These are phyloP conservation scores for Chelidonichthys spinosus DNA, from an alignment of 2,797 vertebrate genomes.

Conservation along the genomic window DNA sequence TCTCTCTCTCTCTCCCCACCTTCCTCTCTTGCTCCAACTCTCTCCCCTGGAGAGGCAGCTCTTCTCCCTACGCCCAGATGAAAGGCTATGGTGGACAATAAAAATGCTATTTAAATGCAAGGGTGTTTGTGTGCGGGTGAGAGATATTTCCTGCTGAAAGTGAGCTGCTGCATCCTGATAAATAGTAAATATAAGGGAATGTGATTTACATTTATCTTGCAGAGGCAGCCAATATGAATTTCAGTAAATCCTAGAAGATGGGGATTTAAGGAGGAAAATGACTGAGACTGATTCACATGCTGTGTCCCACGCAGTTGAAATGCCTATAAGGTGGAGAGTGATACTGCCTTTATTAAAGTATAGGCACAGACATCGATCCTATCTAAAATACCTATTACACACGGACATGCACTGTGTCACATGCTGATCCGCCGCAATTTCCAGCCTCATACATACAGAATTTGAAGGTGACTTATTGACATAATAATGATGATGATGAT, in stretches of 20 bases:
- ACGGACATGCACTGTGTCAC: conserved; percentile 52
- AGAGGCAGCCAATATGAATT: conserved; percentile 91
- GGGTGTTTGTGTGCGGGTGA: conserved; percentile 87
- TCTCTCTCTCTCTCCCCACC: conserved; percentile 65
- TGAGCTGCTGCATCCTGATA: conserved; percentile 88
- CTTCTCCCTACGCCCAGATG: conserved; percentile 88
- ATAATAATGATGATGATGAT: conserved; percentile 6
- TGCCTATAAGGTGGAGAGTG: conserved; percentile 81
- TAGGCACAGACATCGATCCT: conserved; percentile 75
- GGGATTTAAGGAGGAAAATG: conserved; percentile 85
- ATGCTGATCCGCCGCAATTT: conserved; percentile 58
- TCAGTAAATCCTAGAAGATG: conserved; percentile 90
- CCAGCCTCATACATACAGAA: conserved; percentile 33
- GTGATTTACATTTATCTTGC: conserved; percentile 90
- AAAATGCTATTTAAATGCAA: conserved; percentile 89
- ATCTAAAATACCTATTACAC: conserved; percentile 81
- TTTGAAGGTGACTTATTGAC: conserved; percentile 58
- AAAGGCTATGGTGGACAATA: conserved; percentile 87
- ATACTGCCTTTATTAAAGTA: conserved; percentile 79
- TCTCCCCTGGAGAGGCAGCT: conserved; percentile 87
- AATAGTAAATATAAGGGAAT: conserved; percentile 88
- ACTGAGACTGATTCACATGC: conserved; percentile 85
- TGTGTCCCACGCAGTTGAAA: conserved; percentile 84
- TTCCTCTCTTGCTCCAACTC: conserved; percentile 75
- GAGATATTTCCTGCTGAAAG: conserved; percentile 88